Conservation (phyloP, 2,888 invertebrate genomes). For the Nudaria mundana region DNA sequence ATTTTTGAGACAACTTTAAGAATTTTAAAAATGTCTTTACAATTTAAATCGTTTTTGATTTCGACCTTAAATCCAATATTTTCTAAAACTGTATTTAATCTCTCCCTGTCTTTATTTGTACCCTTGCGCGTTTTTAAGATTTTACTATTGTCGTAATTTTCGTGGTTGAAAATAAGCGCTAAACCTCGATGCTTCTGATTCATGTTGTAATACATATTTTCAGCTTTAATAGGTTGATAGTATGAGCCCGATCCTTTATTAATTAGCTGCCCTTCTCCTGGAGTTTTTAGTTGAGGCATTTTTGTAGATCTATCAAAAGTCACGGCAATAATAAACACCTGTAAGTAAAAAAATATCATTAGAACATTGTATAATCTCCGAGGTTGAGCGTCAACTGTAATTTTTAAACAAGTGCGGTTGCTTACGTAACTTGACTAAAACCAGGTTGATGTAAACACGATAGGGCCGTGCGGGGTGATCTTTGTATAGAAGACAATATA, state of each 20-base stretch:
- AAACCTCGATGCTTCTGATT: slow-evolving; percentile 89
- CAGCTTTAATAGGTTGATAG: not conserved
- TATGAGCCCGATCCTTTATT: not conserved
- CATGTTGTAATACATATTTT: slow-evolving; percentile 88
- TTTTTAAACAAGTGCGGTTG: too few relatives aligned
- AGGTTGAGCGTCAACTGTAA: too few relatives aligned
- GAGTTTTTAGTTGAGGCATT: slow-evolving; percentile 5
- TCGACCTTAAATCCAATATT: slow-evolving; percentile 86
- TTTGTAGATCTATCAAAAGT: not conserved
- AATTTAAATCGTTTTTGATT: slow-evolving; percentile 85
- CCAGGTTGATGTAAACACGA: too few relatives aligned
- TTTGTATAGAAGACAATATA: too few relatives aligned
- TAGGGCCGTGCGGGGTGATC: too few relatives aligned
- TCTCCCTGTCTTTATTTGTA: slow-evolving; percentile 91
- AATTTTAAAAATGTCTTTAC: slow-evolving; percentile 83
- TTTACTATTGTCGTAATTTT: slow-evolving; percentile 86
- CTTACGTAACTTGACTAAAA: too few relatives aligned
- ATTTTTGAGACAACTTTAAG: slow-evolving; percentile 84
- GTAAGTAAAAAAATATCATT: not conserved
- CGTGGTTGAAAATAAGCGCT: slow-evolving; percentile 95
- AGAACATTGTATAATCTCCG: too few relatives aligned
- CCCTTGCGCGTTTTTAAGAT: slow-evolving; percentile 86
- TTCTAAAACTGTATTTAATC: slow-evolving; percentile 83
- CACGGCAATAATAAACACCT: too few relatives aligned
- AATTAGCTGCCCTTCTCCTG: not conserved